Evolutionary conservation across 1,140 invertebrate species (phyloP).

Genomic region (Vollenhovia emeryi): DNA sequence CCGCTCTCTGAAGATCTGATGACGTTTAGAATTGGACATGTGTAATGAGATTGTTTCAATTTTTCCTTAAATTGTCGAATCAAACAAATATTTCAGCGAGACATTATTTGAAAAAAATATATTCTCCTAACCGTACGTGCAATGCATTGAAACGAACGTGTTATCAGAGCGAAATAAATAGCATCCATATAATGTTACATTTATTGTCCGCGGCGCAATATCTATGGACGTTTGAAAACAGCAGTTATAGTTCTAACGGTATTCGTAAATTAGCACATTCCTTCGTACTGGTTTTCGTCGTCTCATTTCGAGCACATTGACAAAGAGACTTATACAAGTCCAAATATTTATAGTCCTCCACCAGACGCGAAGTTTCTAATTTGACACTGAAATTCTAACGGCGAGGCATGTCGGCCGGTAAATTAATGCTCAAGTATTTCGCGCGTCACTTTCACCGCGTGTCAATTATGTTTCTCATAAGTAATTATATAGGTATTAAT

Average conservation of each 20-base stretch:
- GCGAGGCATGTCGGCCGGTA: not conserved
- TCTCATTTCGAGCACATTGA: not conserved
- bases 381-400: slow-evolving; percentile 26
- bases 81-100: not conserved
- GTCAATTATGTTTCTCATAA: slow-evolving; percentile 37
- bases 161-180: not conserved
- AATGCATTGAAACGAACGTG: not conserved
- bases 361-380: not conserved
- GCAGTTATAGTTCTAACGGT: not conserved
- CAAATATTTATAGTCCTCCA: not conserved
- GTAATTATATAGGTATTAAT: slow-evolving; percentile 41
- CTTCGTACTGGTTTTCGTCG: not conserved
- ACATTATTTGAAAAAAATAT: not conserved
- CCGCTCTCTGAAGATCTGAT: no score
- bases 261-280: not conserved
- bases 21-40: no score
- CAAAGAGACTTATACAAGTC: not conserved
- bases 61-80: no score
- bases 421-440: slow-evolving; percentile 29
- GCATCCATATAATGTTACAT: not conserved
- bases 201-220: not conserved
- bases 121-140: no score
- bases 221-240: not conserved
- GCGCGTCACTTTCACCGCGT: slow-evolving; percentile 29
- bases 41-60: no score